Evolutionary conservation across 2,113 vertebrate species (phyloP).

Genomic region (Arenaria interpres): DNA sequence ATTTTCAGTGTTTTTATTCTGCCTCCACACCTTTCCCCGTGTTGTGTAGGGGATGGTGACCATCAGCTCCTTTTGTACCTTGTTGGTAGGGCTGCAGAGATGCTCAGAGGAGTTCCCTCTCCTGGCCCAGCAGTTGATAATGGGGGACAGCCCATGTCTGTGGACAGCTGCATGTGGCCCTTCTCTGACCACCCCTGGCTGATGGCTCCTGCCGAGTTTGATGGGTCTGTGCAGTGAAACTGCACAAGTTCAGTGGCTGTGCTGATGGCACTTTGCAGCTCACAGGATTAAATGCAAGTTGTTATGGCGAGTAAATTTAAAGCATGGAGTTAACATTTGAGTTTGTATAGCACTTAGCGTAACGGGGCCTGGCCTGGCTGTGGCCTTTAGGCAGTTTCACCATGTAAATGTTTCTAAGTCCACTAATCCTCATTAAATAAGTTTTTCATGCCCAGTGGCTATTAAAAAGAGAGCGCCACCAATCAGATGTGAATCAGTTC

Average conservation of each 20-base stretch:
- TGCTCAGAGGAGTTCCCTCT: not conserved
- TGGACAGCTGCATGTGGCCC: not conserved
- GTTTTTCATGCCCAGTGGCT: constrained; percentile 6
- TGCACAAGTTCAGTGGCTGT: not conserved
- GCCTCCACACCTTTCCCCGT: not conserved
- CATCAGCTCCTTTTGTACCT: not conserved
- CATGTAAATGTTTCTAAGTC: not conserved
- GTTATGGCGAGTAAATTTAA: constrained; percentile 23
- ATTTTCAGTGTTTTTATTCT: not conserved
- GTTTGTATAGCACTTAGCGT: constrained; percentile 41
- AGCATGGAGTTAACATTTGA: constrained; percentile 22
- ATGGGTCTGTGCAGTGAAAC: not conserved
- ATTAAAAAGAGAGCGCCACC: not conserved
- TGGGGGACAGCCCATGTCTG: not conserved
- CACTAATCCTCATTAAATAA: constrained; percentile 1
- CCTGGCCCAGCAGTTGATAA: not conserved
- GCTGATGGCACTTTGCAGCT: not conserved
- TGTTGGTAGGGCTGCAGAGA: not conserved
- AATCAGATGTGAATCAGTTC: not conserved
- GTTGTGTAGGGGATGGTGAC: not conserved
- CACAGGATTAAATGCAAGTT: constrained; percentile 9
- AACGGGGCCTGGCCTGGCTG: not conserved
- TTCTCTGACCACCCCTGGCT: not conserved
- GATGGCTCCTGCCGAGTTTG: not conserved
- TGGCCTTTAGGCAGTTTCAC: constrained; percentile 28